Conservation (phyloP, 2,113 vertebrate species). For the Perca flavescens region DNA sequence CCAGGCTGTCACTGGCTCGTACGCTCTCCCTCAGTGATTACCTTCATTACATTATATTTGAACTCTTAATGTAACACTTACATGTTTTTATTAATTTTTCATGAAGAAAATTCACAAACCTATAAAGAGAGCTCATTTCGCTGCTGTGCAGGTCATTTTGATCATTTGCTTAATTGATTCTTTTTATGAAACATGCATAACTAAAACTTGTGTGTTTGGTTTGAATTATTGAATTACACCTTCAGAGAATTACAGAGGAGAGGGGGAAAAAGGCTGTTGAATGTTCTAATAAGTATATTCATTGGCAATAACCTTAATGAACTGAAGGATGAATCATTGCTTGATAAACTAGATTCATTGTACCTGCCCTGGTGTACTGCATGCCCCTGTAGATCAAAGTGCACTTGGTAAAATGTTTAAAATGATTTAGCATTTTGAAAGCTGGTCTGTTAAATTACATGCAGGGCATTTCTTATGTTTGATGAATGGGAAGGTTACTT, state of each 20-base stretch:
- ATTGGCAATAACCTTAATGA: conserved; percentile 82
- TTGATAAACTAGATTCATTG: conserved; percentile 80
- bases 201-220: conserved; percentile 62
- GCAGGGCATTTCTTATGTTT: conserved; percentile 78
- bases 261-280: conserved; percentile 45
- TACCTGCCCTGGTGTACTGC: conserved; percentile 67
- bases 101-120: conserved; percentile 6
- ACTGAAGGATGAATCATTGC: conserved; percentile 76
- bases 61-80: neutral
- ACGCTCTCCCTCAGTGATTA: conserved; percentile 21
- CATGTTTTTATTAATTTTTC: conserved; percentile 8
- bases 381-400: conserved; percentile 83
- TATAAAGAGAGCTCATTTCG: neutral
- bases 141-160: conserved; percentile 38
- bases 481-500: conserved; percentile 81
- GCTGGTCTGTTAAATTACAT: conserved; percentile 82
- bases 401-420: conserved; percentile 77
- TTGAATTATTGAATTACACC: conserved; percentile 70
- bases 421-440: conserved; percentile 85
- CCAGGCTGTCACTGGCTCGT: conserved; percentile 70
- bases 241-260: conserved; percentile 15
- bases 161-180: conserved; percentile 51
- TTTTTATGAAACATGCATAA: conserved; percentile 55
- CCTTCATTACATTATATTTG: conserved; percentile 46
- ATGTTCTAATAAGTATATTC: conserved; percentile 77